Base-by-base conservation (phyloP, 2,888 invertebrate species). In the Philereme vetulata region DNA sequence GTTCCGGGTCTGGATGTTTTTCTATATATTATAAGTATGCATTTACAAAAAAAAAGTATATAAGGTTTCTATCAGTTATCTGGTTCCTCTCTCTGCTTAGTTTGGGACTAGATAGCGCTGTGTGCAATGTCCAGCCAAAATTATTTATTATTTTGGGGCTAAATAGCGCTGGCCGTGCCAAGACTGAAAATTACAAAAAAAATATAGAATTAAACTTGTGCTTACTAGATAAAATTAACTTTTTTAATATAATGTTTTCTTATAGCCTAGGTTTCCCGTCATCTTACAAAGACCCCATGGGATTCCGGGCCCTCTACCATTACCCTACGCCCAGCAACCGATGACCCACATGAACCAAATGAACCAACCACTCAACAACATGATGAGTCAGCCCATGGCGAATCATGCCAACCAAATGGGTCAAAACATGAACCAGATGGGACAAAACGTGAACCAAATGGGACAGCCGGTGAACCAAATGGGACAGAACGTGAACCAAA, bases 281-380 rank as follows among this genome's bases (percentile, higher is more conserved):
- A 90, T 92, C 42, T 76, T 92, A 0, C 92, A 92, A 74, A 76
- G 91, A 58, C 90, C 91, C 0, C 90, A 90, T 0, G 90, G 90
- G 0, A 72, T 92, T 0, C 88, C 88, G 63, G 90, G 88, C 3
- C 90, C 90, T 0, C 82, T 90, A 1, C 86, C 90, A 0, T 68
- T 92, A 38, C 89, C 90, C 0, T 91, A 85, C 64, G 91, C 88
- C 0, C 86, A 87, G 66, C 88, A 84, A 62, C 71, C 79, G 6
- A 81, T 84, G 77, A 68, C 80, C 54, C 79, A 76, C 57, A 75
- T 85, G 63, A 77, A 74, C 57, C 85, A 81, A 73, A 81, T 81
- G 75, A 85, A 73, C 66, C 85, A 84, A 68, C 76, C 82, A 0
- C 72, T 85, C 32, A 86, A 78, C 72, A 84, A 44, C 44, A 44